Evolutionary conservation across 2,888 invertebrate species (phyloP).

Genomic region (Plebejus melissa): DNA sequence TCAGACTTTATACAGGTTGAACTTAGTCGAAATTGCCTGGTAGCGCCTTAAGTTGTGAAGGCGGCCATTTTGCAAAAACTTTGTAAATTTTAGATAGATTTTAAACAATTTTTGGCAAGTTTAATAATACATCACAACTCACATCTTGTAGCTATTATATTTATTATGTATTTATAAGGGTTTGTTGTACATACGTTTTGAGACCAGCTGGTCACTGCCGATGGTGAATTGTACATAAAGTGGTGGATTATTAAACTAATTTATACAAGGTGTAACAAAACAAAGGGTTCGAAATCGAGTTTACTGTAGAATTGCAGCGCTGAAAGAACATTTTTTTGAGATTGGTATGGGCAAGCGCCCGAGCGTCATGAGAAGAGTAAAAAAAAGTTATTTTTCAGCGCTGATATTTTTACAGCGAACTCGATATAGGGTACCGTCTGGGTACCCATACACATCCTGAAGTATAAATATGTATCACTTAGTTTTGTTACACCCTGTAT

Average conservation of each 20-base stretch:
- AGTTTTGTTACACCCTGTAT: not conserved
- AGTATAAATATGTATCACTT: not conserved
- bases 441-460: too few relatives aligned
- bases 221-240: constrained; percentile 49
- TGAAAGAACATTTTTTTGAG: too few relatives aligned
- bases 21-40: too few relatives aligned
- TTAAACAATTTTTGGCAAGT: not conserved
- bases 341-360: too few relatives aligned
- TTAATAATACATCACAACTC: constrained; percentile 14
- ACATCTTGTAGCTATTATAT: constrained; percentile 32
- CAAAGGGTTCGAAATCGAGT: too few relatives aligned
- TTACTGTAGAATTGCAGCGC: too few relatives aligned
- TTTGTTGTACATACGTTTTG: constrained; percentile 38
- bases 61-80: not conserved
- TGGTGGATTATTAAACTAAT: not conserved
- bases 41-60: not conserved
- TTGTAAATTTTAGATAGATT: not conserved
- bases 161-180: constrained; percentile 31
- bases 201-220: constrained; percentile 72
- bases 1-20: too few relatives aligned
- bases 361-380: too few relatives aligned
- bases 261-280: too few relatives aligned
- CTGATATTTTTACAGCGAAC: too few relatives aligned
- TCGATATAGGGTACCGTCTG: too few relatives aligned
- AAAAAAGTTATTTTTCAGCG: too few relatives aligned